Conservation (phyloP, 2,797 vertebrate genomes). For the Perdix hodgsoniae region DNA sequence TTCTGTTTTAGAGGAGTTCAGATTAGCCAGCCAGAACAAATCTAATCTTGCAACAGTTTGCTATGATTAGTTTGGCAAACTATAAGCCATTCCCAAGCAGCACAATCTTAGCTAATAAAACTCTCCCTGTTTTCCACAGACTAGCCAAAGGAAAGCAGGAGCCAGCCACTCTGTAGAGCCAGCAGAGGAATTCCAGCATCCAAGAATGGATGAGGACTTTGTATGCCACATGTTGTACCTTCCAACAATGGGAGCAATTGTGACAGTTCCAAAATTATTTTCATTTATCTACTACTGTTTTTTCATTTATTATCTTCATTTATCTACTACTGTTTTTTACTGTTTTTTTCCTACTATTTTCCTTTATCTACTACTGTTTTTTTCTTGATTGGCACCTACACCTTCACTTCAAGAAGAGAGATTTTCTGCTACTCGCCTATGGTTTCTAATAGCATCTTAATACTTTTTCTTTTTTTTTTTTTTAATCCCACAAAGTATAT, state of each 20-base stretch:
- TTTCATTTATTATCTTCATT: not conserved
- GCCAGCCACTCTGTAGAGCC: not conserved
- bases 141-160: constrained; percentile 17
- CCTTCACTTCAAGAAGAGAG: not conserved
- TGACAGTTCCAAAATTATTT: not conserved
- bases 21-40: constrained; percentile 39
- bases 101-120: constrained; percentile 50
- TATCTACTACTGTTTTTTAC: not conserved
- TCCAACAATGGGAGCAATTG: not conserved
- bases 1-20: constrained; percentile 13
- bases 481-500: not conserved
- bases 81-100: not conserved
- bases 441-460: not conserved
- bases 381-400: not conserved
- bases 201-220: not conserved
- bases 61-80: constrained; percentile 52
- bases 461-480: no score
- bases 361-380: not conserved
- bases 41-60: constrained; percentile 22
- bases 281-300: not conserved
- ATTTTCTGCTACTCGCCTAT: not conserved
- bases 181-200: constrained; percentile 19
- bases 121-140: constrained; percentile 30
- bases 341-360: no score
- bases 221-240: not conserved